Evolutionary conservation across 2,113 vertebrate genomes (phyloP).

Genomic region (Hymenochirus boettgeri): DNA sequence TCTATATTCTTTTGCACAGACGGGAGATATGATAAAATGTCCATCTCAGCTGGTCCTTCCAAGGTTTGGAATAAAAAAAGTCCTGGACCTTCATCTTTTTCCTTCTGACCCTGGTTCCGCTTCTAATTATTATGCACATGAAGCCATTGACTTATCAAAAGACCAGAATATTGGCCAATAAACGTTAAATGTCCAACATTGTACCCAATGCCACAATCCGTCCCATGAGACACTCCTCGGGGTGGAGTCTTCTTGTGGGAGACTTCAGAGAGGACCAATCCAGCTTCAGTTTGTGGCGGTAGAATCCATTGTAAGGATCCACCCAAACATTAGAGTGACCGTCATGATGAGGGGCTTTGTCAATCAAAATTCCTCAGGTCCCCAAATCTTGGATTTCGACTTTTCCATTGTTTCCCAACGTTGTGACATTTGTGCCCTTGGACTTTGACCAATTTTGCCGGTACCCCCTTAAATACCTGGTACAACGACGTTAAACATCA

Average conservation of each 20-base stretch:
- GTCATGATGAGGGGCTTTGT: conserved; percentile 63
- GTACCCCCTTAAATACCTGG: conserved; percentile 57
- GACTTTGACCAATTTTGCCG: conserved; percentile 52
- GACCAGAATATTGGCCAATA: background rate
- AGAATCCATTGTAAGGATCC: conserved; percentile 59
- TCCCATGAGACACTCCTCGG: fast-evolving
- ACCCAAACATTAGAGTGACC: conserved; percentile 43
- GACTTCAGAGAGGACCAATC: conserved; percentile 54
- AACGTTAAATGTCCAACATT: conserved; percentile 10
- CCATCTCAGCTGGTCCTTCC: conserved; percentile 30
- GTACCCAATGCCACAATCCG: fast-evolving
- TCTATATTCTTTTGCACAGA: too few species aligned
- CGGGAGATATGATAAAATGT: background rate
- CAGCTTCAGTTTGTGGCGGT: conserved; percentile 57
- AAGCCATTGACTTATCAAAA: background rate
- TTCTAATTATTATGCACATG: conserved; percentile 43
- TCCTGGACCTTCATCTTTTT: conserved; percentile 42
- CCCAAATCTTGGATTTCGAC: conserved; percentile 49
- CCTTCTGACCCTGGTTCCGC: conserved; percentile 42
- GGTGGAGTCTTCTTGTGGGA: conserved; percentile 62
- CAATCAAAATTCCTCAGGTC: background rate
- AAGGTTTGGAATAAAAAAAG: conserved; percentile 30
- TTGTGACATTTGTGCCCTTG: conserved; percentile 49
- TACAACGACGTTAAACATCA: background rate
- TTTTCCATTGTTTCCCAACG: conserved; percentile 61